A percentile compares a stretch with the other conserved stretches of the same genome.
Conservation (phyloP, 2,797 vertebrate genomes). For the Falco novaeseelandiae region DNA sequence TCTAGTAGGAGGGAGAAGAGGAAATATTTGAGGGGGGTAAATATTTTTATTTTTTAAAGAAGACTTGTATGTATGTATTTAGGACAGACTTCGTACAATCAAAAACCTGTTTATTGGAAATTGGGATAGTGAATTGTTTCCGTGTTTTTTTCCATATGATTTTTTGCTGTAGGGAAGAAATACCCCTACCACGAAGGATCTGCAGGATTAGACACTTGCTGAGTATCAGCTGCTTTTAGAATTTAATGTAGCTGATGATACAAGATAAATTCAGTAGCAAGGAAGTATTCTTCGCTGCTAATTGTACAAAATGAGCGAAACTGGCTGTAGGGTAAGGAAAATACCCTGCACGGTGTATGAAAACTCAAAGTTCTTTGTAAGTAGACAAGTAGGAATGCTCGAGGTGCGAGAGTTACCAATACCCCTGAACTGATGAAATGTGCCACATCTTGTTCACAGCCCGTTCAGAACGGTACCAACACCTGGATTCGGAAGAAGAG, state of each 20-base stretch:
- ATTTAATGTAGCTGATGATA: neutral
- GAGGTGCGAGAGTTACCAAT: neutral
- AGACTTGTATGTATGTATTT: neutral
- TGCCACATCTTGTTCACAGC: conserved; percentile 74
- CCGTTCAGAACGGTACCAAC: conserved; percentile 92
- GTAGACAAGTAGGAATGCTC: neutral
- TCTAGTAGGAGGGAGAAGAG: neutral
- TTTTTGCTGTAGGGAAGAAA: neutral
- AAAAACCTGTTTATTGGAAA: neutral
- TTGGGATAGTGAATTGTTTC: neutral
- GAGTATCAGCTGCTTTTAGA: neutral
- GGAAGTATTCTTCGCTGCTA: neutral
- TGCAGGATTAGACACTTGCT: conserved; percentile 2
- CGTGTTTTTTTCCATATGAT: neutral
- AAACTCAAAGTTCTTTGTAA: neutral
- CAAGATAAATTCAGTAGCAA: neutral
- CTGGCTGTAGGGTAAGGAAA: neutral
- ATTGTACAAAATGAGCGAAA: neutral
- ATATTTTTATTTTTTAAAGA: conserved; percentile 17
- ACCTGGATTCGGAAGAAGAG: conserved; percentile 94
- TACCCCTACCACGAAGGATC: neutral
- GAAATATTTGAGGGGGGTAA: neutral
- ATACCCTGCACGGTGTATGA: neutral
- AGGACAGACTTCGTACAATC: neutral
- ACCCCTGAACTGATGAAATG: neutral